Conservation (phyloP, 2,888 invertebrate genomes). For the Falcaria lacertinaria region DNA sequence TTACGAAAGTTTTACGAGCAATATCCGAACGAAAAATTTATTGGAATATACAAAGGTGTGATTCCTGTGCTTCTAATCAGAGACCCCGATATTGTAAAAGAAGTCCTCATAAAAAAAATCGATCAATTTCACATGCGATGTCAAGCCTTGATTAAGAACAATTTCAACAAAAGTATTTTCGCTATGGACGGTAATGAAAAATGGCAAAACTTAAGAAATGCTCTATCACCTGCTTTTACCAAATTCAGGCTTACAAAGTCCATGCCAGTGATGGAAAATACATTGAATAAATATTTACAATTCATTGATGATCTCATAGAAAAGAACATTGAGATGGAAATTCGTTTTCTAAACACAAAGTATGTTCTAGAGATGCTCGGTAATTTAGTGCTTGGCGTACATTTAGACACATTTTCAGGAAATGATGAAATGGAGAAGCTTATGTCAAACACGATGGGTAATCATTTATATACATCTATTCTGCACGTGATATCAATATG, state of each 20-base stretch:
- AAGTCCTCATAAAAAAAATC: not conserved
- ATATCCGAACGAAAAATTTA: constrained; percentile 1
- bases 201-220: not conserved
- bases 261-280: not conserved
- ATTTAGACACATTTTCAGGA: not conserved
- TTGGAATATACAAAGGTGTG: constrained; percentile 1
- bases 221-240: not conserved
- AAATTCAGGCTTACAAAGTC: not conserved
- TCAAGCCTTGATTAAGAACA: not conserved
- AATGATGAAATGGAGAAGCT: not conserved
- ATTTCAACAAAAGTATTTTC: not conserved
- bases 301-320: not conserved
- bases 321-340: not conserved
- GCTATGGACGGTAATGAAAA: not conserved
- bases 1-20: not conserved
- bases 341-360: not conserved
- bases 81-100: constrained; percentile 3
- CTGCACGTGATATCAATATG: not conserved
- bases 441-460: not conserved
- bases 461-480: not conserved
- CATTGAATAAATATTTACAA: not conserved
- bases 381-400: not conserved
- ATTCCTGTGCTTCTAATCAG: not conserved
- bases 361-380: not conserved
- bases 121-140: not conserved